These are phyloP conservation scores for Lipotes vexillifer DNA, from an alignment of 2,113 vertebrate genomes.

Conservation along the genomic window DNA sequence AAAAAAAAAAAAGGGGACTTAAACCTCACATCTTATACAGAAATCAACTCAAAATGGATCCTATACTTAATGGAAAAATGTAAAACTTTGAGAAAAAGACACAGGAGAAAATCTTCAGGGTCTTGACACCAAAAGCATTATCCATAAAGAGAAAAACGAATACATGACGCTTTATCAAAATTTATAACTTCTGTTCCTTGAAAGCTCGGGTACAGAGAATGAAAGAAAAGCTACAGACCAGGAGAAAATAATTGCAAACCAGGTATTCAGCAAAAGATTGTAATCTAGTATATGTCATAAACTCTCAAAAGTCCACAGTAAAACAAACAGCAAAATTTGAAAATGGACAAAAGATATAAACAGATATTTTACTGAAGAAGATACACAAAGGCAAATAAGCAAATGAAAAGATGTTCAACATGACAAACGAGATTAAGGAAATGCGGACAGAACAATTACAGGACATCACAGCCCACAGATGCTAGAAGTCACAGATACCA, in stretches of 20 bases:
- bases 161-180: neutral
- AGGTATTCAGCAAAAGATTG: neutral
- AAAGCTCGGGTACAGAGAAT: neutral
- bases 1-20: neutral
- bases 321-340: neutral
- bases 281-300: neutral
- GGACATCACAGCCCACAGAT: neutral
- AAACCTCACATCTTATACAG: neutral
- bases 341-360: neutral
- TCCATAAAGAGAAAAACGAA: neutral
- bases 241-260: neutral
- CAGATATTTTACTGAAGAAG: neutral
- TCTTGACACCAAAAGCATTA: neutral
- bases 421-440: neutral
- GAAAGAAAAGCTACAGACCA: neutral
- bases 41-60: neutral
- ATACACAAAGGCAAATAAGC: neutral
- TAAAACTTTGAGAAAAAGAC: neutral
- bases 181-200: neutral
- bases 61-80: neutral
- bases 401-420: neutral
- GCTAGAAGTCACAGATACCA: neutral
- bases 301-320: neutral
- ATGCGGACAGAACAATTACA: neutral
- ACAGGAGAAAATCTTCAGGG: neutral